Conservation (phyloP, 2,113 vertebrate genomes). For the Solea senegalensis region DNA sequence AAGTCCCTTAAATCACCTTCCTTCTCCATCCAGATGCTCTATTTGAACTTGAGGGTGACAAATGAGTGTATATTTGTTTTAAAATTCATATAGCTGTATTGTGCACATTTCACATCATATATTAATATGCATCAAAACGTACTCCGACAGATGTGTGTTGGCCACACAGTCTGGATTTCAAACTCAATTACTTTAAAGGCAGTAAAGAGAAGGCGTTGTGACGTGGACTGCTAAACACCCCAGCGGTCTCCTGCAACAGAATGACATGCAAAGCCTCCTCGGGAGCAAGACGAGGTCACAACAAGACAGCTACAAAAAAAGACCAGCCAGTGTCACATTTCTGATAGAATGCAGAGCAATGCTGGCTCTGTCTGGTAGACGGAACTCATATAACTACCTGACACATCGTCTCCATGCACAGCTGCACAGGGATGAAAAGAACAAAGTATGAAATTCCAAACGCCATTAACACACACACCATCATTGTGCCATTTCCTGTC, state of each 20-base stretch:
- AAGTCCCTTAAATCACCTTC: too few relatives aligned
- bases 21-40: too few relatives aligned
- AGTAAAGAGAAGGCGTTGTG: slow-evolving; percentile 5
- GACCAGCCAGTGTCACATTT: slow-evolving; percentile 39
- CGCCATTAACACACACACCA: slow-evolving; percentile 33
- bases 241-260: slow-evolving; percentile 19
- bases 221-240: slow-evolving; percentile 4
- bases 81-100: not conserved
- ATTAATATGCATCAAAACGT: not conserved
- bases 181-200: slow-evolving; percentile 10
- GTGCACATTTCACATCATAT: too few relatives aligned
- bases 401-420: slow-evolving; percentile 41
- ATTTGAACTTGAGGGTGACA: too few relatives aligned
- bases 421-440: slow-evolving; percentile 34
- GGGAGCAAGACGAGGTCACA: slow-evolving; percentile 14
- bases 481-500: slow-evolving; percentile 42
- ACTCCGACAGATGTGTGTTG: not conserved
- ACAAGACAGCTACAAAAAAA: slow-evolving; percentile 20
- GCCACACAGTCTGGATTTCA: not conserved
- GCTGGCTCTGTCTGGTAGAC: slow-evolving; percentile 11
- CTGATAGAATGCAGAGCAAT: slow-evolving; percentile 46
- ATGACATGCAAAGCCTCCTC: slow-evolving; percentile 14
- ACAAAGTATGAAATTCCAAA: slow-evolving; percentile 28
- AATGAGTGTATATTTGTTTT: too few relatives aligned
- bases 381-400: slow-evolving; percentile 34